A percentile compares a stretch with the other conserved stretches of the same genome.
Conservation (phyloP, 2,113 vertebrate species). For the Sebastes fasciatus region DNA sequence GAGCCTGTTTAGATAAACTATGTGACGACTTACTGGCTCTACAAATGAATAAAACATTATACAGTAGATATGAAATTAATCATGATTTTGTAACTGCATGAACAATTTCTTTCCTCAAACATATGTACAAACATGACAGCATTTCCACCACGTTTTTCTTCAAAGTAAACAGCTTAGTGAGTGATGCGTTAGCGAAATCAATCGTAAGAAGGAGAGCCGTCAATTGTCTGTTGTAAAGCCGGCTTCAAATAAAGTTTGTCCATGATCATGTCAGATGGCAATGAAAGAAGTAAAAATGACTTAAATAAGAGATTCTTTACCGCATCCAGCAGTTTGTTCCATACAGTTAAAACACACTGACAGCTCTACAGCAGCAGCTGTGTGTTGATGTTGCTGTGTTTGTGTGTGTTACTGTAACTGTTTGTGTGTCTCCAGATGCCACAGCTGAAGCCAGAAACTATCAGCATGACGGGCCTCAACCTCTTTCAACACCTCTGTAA, state of each 20-base stretch:
- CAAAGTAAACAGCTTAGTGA: too few species aligned
- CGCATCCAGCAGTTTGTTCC: too few species aligned
- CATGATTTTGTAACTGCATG: neutral
- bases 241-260: neutral
- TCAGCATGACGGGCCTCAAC: slow-evolving; percentile 99
- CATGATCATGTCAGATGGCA: neutral
- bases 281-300: too few species aligned
- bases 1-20: neutral
- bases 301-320: too few species aligned
- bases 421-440: slow-evolving; percentile 88
- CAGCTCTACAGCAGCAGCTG: neutral
- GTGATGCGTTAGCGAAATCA: too few species aligned
- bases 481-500: slow-evolving; percentile 99
- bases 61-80: neutral
- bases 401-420: slow-evolving; percentile 8
- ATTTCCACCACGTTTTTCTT: too few species aligned
- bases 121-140: too few species aligned
- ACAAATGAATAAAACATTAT: neutral
- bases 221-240: neutral
- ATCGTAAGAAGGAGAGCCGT: neutral
- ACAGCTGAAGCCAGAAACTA: slow-evolving; percentile 97
- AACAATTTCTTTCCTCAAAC: neutral
- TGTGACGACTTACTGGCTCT: neutral
- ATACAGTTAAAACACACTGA: neutral
- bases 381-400: slow-evolving; percentile 6